Base-by-base conservation (phyloP, 2,888 invertebrate species). In the Acanthoscelides obtectus region DNA sequence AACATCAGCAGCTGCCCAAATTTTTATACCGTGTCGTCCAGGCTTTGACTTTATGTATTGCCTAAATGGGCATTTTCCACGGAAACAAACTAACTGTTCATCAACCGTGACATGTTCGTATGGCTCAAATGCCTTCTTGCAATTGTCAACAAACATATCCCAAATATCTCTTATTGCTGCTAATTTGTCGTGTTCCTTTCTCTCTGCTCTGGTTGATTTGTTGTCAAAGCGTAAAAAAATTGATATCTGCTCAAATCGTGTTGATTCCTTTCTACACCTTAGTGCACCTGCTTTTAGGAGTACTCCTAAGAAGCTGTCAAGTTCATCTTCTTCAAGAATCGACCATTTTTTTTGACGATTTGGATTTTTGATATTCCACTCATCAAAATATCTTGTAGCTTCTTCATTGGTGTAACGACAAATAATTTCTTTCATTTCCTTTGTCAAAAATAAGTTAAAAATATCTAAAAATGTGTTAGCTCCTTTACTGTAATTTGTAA, bases 31-130 rank as follows among this genome's bases (percentile, higher is more conserved):
- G 66, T 76, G 75, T 68, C 69, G 45, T 22, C 66, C 69, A 64
- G 72, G 77, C 67, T 77, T 76, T 63, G 72, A 74, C 64, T 77
- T 77, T 65, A 77, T 78, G 64, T 72, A 75, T 67, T 77, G 73
- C 66, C 73, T 67, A 72, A 77, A 76, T 1, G 73, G 74, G 21
- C 73, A 74, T 64, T 73, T 73, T 68, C 76, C 74, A 21, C 74
- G 72, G 25, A 75, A 76, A 71, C 67, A 66, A 21, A 76, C 72
- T 67, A 76, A 66, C 65, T 74, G 74, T 66, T 75, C 76, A 69
- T 76, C 76, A 69, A 76, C 66, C 8, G 75, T 76, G 19, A 75
- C 22, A 64, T 71, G 22, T 73, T 75, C 76, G 21, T 75, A 72
- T 66, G 73, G 75, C 71, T 71, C 64, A 70, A 72, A 70, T 1